These are phyloP conservation scores for Sarotherodon lohbergeri DNA, from an alignment of 2,113 vertebrate genomes.

Conservation along the genomic window DNA sequence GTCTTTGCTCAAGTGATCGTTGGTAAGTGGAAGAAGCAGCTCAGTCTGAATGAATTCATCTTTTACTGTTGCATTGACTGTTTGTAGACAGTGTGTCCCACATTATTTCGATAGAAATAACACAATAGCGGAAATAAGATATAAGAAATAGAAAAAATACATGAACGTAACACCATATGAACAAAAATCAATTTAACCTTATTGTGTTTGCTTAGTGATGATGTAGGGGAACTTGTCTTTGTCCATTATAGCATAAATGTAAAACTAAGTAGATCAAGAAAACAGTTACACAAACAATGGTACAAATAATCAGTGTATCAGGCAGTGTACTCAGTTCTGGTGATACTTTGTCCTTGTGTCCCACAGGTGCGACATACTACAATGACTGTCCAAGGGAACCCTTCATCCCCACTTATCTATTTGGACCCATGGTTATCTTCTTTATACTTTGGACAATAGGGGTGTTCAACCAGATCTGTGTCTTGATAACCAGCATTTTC, in stretches of 20 bases:
- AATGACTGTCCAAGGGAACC: not conserved
- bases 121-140: not conserved
- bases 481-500: not conserved
- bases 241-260: not conserved
- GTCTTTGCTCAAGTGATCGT: not conserved
- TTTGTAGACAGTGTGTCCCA: not conserved
- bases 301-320: not conserved
- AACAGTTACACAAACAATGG: no score
- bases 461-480: not conserved
- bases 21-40: not conserved
- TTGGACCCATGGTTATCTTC: fast-evolving
- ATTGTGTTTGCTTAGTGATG: not conserved
- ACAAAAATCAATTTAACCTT: not conserved
- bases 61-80: fast-evolving
- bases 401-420: fast-evolving
- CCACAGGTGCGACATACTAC: fast-evolving
- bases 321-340: not conserved
- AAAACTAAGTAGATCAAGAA: not conserved
- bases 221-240: fast-evolving
- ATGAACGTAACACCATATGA: not conserved
- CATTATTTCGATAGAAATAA: not conserved
- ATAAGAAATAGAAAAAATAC: not conserved
- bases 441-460: not conserved
- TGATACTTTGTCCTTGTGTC: not conserved
- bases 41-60: not conserved